These are phyloP conservation scores for Chiroxiphia lanceolata DNA, from an alignment of 2,797 vertebrate species.

Conservation along the genomic window DNA sequence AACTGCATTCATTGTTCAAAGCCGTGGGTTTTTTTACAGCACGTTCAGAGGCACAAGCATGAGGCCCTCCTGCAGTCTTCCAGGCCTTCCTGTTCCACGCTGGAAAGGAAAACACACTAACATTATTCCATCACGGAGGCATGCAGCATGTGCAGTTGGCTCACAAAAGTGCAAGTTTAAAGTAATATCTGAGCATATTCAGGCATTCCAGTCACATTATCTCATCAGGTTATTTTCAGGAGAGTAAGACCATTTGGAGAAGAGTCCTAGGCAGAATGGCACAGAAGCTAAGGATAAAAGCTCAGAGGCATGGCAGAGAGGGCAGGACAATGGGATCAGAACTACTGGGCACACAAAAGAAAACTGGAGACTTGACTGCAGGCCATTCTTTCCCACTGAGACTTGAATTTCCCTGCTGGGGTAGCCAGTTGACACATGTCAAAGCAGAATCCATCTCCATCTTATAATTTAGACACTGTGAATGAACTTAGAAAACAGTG, in stretches of 20 bases:
- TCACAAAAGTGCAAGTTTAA: neutral
- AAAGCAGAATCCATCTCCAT: neutral
- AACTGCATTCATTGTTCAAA: neutral
- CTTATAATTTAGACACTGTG: neutral
- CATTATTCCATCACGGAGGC: rapidly evolving
- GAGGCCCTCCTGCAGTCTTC: neutral
- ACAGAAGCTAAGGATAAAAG: neutral
- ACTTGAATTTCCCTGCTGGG: neutral
- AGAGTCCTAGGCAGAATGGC: neutral
- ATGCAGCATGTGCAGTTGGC: neutral
- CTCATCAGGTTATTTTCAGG: neutral
- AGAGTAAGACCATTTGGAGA: neutral
- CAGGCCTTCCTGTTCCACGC: rapidly evolving
- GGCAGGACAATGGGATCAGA: neutral
- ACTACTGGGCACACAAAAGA: neutral
- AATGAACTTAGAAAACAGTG: neutral
- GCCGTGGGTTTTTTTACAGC: rapidly evolving
- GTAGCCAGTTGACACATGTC: neutral
- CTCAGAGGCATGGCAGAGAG: neutral
- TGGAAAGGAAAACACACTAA: neutral
- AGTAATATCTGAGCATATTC: neutral
- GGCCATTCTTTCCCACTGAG: neutral
- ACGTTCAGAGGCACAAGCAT: neutral
- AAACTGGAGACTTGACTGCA: neutral
- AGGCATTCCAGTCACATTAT: neutral